Percentiles rank a stretch among this genome's conserved stretches.
phyloP scores from a whole-genome alignment of 2,888 invertebrate genomes.

The Athrips mouffetella region DNA sequence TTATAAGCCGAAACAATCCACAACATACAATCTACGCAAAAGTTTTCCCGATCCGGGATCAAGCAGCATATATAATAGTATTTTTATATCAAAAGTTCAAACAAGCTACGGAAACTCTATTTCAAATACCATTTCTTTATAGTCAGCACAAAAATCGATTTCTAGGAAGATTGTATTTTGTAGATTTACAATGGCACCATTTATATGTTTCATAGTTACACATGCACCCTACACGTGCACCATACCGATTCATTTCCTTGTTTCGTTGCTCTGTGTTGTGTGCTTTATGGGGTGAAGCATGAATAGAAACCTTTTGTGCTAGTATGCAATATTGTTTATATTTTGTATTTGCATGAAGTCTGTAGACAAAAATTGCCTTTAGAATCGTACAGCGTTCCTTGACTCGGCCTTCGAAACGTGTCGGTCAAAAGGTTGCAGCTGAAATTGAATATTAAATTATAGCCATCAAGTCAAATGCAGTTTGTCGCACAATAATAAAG shows the following conservation, averaged over 20 bases:
- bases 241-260: neutral
- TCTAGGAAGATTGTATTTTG: neutral
- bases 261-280: neutral
- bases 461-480: slow-evolving; percentile 68
- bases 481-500: slow-evolving; percentile 52
- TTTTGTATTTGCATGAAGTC: slow-evolving; percentile 1
- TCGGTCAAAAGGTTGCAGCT: slow-evolving; percentile 10
- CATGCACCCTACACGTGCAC: slow-evolving; percentile 8
- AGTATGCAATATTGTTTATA: neutral
- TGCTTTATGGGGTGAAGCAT: slow-evolving; percentile 8
- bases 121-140: no score
- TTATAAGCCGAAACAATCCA: slow-evolving; percentile 25
- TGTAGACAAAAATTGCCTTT: neutral
- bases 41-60: no score
- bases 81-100: no score
- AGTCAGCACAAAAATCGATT: no score
- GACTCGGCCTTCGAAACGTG: slow-evolving; percentile 4
- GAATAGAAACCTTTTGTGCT: slow-evolving; percentile 1
- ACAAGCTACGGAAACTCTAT: no score
- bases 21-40: no score
- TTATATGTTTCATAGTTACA: slow-evolving; percentile 6
- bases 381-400: neutral
- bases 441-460: slow-evolving; percentile 24
- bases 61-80: no score
- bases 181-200: slow-evolving; percentile 14